Conservation (phyloP, 2,113 vertebrate genomes). For the Triplophysa dalaica region DNA sequence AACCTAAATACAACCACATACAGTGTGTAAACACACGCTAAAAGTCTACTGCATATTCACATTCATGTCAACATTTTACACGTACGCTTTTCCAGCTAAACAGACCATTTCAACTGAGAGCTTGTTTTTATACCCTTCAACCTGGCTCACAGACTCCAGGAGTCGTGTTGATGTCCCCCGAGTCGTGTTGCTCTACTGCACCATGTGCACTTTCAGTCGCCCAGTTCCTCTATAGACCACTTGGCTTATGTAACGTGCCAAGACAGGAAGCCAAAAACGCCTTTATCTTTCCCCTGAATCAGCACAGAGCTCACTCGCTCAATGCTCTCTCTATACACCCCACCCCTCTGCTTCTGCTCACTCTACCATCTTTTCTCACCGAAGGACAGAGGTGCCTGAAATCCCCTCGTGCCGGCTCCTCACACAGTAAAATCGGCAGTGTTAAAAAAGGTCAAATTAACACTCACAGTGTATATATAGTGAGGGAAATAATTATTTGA, state of each 20-base stretch:
- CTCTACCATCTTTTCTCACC: constrained; percentile 14
- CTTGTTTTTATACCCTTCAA: constrained; percentile 19
- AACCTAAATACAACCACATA: too few species aligned
- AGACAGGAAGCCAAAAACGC: constrained; percentile 20
- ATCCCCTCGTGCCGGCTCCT: not conserved
- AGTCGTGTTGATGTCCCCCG: constrained; percentile 3
- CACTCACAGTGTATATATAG: too few species aligned
- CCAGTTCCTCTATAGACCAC: constrained; percentile 34
- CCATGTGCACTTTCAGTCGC: constrained; percentile 25
- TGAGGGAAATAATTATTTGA: too few species aligned
- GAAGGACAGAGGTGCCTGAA: constrained; percentile 7
- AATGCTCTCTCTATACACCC: not conserved
- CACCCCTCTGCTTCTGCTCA: not conserved
- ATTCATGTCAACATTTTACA: not conserved
- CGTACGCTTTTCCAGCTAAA: not conserved
- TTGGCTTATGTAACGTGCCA: constrained; percentile 31
- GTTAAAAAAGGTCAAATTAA: too few species aligned
- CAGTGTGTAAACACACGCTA: not conserved
- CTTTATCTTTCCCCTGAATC: constrained; percentile 27
- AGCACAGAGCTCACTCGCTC: constrained; percentile 5
- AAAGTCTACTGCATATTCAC: not conserved
- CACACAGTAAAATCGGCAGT: too few species aligned
- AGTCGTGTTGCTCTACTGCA: constrained; percentile 19
- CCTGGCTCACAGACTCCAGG: constrained; percentile 24
- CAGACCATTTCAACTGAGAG: not conserved